Evolutionary conservation across 2,113 vertebrate genomes (phyloP).

Genomic region (Thunnus maccoyii): DNA sequence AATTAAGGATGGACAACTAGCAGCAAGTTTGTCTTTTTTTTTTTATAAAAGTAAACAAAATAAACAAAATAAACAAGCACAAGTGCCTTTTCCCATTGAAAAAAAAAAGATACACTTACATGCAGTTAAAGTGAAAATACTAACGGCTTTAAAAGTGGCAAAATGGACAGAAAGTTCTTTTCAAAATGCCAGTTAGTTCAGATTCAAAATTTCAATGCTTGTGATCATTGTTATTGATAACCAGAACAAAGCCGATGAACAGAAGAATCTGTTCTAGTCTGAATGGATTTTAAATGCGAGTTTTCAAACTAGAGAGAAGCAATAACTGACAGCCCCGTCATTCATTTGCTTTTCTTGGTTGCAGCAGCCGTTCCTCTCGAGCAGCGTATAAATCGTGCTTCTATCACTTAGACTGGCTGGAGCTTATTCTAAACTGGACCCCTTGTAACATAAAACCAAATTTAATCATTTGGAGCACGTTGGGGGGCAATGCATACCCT

Average conservation of each 20-base stretch:
- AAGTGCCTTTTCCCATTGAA: constrained; percentile 38
- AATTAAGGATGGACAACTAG: constrained; percentile 72
- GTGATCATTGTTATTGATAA: constrained; percentile 22
- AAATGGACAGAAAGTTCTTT: constrained; percentile 33
- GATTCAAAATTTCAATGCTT: constrained; percentile 2
- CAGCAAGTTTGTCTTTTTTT: constrained; percentile 66
- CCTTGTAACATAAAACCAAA: constrained; percentile 13
- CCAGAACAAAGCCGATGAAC: constrained; percentile 21
- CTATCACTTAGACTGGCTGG: neutral
- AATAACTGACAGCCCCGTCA: neutral
- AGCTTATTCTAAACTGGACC: neutral
- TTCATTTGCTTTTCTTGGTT: neutral
- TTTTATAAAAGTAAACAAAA: constrained; percentile 58
- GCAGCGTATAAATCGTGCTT: neutral
- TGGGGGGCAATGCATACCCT: neutral
- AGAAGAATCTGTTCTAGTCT: constrained; percentile 8
- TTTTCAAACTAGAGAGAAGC: constrained; percentile 3
- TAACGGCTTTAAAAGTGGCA: constrained; percentile 47
- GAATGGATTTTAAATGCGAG: constrained; percentile 9
- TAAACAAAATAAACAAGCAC: constrained; percentile 58
- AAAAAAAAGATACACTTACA: constrained; percentile 51
- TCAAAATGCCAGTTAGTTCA: neutral
- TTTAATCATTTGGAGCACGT: neutral
- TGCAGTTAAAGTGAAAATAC: constrained; percentile 64
- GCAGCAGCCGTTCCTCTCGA: constrained; percentile 14